Base-by-base conservation (phyloP, 2,113 vertebrate species). In the Scophthalmus maximus region DNA sequence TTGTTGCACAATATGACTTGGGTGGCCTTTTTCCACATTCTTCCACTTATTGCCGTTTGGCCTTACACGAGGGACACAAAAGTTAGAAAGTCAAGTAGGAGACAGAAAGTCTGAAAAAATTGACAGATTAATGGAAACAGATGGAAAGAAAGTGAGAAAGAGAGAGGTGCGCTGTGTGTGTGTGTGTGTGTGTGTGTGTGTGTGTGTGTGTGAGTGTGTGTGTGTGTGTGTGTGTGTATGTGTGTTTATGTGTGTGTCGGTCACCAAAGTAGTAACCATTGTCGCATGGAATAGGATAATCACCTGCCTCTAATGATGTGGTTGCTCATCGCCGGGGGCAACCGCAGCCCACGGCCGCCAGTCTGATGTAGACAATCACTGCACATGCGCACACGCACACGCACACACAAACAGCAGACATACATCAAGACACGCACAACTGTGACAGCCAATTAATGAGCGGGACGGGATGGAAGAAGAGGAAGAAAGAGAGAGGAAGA, bases 381-480 rank as follows among this genome's bases (percentile, higher is more conserved):
- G 26, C 52, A 25, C 49, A 27, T 17, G n/a, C 47, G 25, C 57
- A 8, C 44, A 46, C 59, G 27, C 69, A 14, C 55, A 7, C 58
- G 4, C 20, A 23, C 26, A 32, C 34, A 61, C 74, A 68, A 36
- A 65, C 6, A 53, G 30, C 30, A 64, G 52, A 65, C 68, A 71
- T 61, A 72, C 62, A 81, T 84, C 60, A 69, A 55, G 73, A 79
- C 11, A 8, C 44, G 81, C 47, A 60, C 49, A 27, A 68, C 38
- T 6, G n/a, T 76, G 74, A 82, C 80, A 64, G 73, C 73, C 83
- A 84, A 82, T 88, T 87, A 91, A 86, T 63, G 57, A 69, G 55
- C 63, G 61, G 55, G 72, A 78, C 10, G 5, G 60, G 36, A 47
- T 40, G 61, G 72, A 51, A 34, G 64, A 61, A 60, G 70, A 62